Percentiles rank a stretch among this genome's conserved stretches.
Conservation (phyloP, 2,797 vertebrate species). For the Gambelia wislizenii region DNA sequence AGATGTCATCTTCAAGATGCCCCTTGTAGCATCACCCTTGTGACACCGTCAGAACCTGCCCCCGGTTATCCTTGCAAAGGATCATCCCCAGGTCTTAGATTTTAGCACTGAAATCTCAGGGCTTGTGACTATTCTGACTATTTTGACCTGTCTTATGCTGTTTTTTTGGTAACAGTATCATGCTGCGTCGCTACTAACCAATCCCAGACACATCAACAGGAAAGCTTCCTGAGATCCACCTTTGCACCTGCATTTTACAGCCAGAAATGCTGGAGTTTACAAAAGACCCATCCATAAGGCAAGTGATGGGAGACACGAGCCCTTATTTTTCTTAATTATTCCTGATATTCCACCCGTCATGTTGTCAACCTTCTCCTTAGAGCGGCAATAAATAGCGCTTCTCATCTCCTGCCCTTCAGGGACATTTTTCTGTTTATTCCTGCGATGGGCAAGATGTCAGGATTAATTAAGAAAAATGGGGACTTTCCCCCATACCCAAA, state of each 20-base stretch:
- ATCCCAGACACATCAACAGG: no score
- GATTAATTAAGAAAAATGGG: conserved; percentile 82
- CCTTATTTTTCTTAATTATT: conserved; percentile 84
- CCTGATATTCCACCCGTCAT: conserved; percentile 76
- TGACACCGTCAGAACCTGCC: no score
- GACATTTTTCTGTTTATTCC: conserved; percentile 80
- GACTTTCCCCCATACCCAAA: conserved; percentile 58
- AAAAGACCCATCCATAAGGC: not conserved
- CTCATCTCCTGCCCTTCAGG: conserved; percentile 78
- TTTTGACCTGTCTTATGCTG: no score
- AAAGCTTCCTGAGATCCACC: not conserved
- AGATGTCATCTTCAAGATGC: no score
- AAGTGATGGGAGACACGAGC: conserved; percentile 57
- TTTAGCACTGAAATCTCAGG: no score
- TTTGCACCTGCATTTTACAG: not conserved
- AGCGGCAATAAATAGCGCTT: conserved; percentile 79
- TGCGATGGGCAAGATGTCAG: conserved; percentile 79
- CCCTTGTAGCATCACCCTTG: no score
- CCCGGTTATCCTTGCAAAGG: no score
- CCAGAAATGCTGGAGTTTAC: fast-evolving
- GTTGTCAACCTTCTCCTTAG: conserved; percentile 78
- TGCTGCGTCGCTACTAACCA: not conserved
- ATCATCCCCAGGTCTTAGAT: no score
- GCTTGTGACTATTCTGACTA: no score
- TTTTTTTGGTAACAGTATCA: no score